A percentile compares a stretch with the other conserved stretches of the same genome.
phyloP scores from a whole-genome alignment of 2,888 invertebrate genomes.

The Cyclophora punctaria region DNA sequence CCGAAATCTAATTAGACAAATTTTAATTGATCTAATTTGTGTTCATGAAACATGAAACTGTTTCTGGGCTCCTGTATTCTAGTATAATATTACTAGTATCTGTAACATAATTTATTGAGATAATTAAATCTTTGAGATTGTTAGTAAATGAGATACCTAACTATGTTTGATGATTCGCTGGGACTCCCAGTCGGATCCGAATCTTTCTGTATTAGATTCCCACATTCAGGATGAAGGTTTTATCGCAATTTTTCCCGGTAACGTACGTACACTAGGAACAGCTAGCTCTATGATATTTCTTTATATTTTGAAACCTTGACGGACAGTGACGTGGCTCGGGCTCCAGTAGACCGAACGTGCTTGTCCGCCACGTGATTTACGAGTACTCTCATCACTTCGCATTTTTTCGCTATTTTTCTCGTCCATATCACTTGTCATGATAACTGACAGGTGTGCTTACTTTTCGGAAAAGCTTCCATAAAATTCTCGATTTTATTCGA shows the following conservation, averaged over 20 bases:
- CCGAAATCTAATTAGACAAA: conserved; percentile 11
- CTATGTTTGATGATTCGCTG: too few species aligned
- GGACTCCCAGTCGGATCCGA: too few species aligned
- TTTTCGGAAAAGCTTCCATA: neutral
- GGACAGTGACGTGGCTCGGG: conserved; percentile 16
- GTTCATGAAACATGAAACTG: neutral
- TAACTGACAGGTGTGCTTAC: conserved; percentile 4
- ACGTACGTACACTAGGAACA: too few species aligned
- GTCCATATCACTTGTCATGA: conserved; percentile 10
- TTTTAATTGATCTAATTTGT: conserved; percentile 11
- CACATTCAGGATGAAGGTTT: too few species aligned
- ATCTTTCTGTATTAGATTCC: too few species aligned
- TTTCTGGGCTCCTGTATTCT: too few species aligned
- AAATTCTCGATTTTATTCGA: neutral
- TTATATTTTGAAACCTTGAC: neutral
- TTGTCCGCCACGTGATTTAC: conserved; percentile 18
- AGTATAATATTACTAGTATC: too few species aligned
- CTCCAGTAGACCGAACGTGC: conserved; percentile 18
- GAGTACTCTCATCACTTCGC: conserved; percentile 6
- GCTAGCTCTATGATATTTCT: too few species aligned
- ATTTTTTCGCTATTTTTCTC: conserved; percentile 12
- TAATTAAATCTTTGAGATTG: too few species aligned
- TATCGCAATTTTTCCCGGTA: too few species aligned
- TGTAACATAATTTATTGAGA: too few species aligned
- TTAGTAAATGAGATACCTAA: too few species aligned